phyloP scores from a whole-genome alignment of 1,140 invertebrate species.

The Drosophila pallidifrons region DNA sequence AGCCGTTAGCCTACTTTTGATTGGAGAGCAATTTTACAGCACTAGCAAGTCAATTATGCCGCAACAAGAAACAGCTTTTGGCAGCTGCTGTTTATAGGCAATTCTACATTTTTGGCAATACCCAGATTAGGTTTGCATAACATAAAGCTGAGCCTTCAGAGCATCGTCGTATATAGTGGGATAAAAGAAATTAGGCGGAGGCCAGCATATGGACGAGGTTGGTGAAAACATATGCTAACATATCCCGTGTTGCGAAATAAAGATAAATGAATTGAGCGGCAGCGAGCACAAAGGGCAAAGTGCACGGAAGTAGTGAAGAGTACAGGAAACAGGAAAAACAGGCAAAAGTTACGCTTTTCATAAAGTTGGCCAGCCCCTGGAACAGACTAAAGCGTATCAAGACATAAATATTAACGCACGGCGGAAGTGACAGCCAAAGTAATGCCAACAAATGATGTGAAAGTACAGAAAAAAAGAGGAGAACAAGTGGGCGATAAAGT shows the following conservation, averaged over 20 bases:
- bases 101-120: slow-evolving; percentile 9
- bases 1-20: slow-evolving; percentile 37
- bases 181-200: slow-evolving; percentile 8
- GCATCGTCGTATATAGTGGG: not conserved
- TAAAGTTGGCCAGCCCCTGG: slow-evolving; percentile 31
- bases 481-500: not conserved
- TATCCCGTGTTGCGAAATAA: slow-evolving; percentile 43
- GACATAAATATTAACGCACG: slow-evolving; percentile 76
- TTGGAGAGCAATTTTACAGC: slow-evolving; percentile 13
- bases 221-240: slow-evolving; percentile 60
- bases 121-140: not conserved
- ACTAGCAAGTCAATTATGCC: slow-evolving; percentile 55
- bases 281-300: slow-evolving; percentile 39
- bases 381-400: slow-evolving; percentile 64
- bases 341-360: slow-evolving; percentile 58
- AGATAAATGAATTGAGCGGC: slow-evolving; percentile 61
- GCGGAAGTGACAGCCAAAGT: slow-evolving; percentile 69
- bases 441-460: slow-evolving; percentile 74
- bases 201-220: slow-evolving; percentile 57
- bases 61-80: slow-evolving; percentile 42
- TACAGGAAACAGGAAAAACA: slow-evolving; percentile 57
- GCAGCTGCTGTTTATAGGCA: slow-evolving; percentile 39
- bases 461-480: slow-evolving; percentile 23
- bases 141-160: not conserved
- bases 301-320: slow-evolving; percentile 45